Conservation (phyloP, 53 echinoderm and acorn worm species). For the Apostichopus leukothele region DNA sequence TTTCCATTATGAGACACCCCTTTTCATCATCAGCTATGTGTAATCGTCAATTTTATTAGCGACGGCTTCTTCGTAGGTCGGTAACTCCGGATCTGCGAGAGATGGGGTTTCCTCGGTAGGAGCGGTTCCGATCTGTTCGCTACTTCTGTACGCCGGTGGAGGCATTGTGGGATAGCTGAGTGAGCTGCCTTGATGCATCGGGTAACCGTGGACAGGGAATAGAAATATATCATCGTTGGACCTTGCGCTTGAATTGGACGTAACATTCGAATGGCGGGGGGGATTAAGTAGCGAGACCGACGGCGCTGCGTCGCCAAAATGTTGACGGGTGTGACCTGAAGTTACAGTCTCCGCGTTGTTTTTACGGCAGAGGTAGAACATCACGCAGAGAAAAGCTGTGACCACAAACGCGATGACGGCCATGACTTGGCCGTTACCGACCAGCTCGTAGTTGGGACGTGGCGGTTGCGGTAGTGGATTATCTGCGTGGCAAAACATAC, state of each 20-base stretch:
- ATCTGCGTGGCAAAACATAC: too few species aligned
- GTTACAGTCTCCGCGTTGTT: neutral
- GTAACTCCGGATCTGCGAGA: neutral
- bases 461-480: too few species aligned
- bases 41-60: neutral
- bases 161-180: neutral
- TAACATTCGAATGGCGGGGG: too few species aligned
- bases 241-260: too few species aligned
- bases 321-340: neutral
- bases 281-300: neutral
- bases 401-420: neutral
- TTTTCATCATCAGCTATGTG: too few species aligned
- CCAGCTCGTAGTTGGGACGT: neutral
- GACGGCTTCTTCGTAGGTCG: neutral
- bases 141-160: neutral
- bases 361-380: neutral
- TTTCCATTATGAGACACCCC: too few species aligned
- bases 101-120: neutral
- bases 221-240: too few species aligned
- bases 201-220: neutral
- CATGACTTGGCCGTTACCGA: neutral
- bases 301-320: neutral
- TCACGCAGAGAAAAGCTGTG: neutral
- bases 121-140: neutral
- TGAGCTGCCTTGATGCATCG: neutral